Conservation (phyloP, 2,888 invertebrate genomes). For the Caradrina kadenii region DNA sequence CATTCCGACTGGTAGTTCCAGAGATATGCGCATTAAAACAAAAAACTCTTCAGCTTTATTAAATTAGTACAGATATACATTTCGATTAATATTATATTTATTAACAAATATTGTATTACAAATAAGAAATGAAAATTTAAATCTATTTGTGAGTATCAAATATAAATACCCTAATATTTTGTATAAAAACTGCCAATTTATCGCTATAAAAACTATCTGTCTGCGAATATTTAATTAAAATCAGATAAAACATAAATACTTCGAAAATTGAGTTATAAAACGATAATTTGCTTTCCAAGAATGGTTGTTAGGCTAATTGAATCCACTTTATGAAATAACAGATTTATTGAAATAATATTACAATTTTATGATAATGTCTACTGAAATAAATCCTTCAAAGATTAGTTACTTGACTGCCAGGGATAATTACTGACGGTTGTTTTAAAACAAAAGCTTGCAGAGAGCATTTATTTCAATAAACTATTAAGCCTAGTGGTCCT, state of each 20-base stretch:
- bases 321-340: slow-evolving; percentile 33
- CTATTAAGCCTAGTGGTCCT: too few relatives aligned
- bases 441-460: background rate
- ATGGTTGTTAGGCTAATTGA: slow-evolving; percentile 33
- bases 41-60: too few relatives aligned
- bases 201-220: slow-evolving; percentile 13
- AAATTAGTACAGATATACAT: too few relatives aligned
- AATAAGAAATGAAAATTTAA: background rate
- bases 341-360: slow-evolving; percentile 13
- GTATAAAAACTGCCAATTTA: slow-evolving; percentile 14
- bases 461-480: too few relatives aligned
- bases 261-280: slow-evolving; percentile 47
- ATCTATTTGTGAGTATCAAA: slow-evolving; percentile 7
- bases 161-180: background rate
- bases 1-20: too few relatives aligned
- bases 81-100: too few relatives aligned
- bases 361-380: slow-evolving; percentile 13
- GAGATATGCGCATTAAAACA: too few relatives aligned
- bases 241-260: slow-evolving; percentile 41
- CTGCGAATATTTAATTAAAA: slow-evolving; percentile 45
- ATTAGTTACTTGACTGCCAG: background rate
- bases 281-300: slow-evolving; percentile 44
- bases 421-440: background rate
- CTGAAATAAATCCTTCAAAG: slow-evolving; percentile 6
- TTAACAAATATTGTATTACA: too few relatives aligned